Conservation (phyloP, 2,888 invertebrate species). For the Cheilosia scutellata region DNA sequence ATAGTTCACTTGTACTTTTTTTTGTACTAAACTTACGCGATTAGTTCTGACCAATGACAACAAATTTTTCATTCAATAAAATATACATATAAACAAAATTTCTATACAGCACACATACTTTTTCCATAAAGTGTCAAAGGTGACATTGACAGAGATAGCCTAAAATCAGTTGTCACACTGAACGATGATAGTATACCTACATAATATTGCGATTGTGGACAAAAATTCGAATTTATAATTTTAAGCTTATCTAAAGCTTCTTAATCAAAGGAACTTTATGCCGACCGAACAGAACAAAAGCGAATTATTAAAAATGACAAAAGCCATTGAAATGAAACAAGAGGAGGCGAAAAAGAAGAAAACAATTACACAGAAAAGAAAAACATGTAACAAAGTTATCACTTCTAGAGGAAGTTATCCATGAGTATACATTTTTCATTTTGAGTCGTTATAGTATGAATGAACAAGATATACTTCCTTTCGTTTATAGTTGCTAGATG, state of each 20-base stretch:
- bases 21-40: background rate
- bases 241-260: constrained; percentile 65
- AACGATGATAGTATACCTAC: constrained; percentile 22
- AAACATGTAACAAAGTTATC: constrained; percentile 53
- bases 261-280: constrained; percentile 24
- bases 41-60: constrained; percentile 71
- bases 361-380: constrained; percentile 7
- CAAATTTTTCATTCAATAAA: constrained; percentile 49
- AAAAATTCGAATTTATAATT: constrained; percentile 38
- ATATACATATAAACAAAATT: background rate
- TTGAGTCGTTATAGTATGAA: background rate
- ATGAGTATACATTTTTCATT: constrained; percentile 15
- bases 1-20: background rate
- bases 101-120: constrained; percentile 15
- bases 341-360: background rate
- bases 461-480: constrained; percentile 36
- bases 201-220: constrained; percentile 15
- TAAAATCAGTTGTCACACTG: constrained; percentile 19
- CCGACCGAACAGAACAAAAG: background rate
- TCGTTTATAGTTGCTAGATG: constrained; percentile 31
- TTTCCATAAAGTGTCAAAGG: constrained; percentile 56
- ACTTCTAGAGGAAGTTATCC: constrained; percentile 45
- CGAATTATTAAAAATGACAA: background rate
- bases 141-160: constrained; percentile 65
- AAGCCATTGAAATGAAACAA: constrained; percentile 9